phyloP scores from a whole-genome alignment of 53 echinoderm and acorn worm species.

The Crossaster papposus region DNA sequence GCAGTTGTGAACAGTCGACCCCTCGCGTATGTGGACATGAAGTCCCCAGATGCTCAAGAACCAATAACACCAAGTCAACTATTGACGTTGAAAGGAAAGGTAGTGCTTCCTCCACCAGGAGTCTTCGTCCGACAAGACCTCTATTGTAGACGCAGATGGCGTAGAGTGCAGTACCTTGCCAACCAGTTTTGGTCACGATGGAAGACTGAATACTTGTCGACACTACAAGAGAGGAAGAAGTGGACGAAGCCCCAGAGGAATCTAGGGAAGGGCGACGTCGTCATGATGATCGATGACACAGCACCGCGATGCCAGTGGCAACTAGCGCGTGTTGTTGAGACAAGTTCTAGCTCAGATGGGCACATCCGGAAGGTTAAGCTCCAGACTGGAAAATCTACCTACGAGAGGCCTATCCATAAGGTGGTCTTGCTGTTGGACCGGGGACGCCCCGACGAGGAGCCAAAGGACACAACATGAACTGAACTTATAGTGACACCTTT shows the following conservation, averaged over 20 bases:
- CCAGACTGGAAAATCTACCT: no score
- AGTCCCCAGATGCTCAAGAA: no score
- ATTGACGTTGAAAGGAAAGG: neutral
- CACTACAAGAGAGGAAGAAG: neutral
- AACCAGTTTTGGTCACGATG: constrained; percentile 57
- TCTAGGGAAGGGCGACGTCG: constrained; percentile 22
- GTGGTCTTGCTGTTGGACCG: no score
- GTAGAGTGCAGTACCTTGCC: constrained; percentile 38
- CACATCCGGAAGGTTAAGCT: no score
- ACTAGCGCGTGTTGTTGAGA: neutral
- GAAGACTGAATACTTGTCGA: constrained; percentile 45
- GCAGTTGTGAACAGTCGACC: constrained; percentile 70
- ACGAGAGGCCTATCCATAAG: no score
- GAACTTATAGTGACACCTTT: no score
- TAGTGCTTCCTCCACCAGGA: constrained; percentile 62
- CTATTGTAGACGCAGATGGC: constrained; percentile 41
- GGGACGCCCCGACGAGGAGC: no score
- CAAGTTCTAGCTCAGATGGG: neutral
- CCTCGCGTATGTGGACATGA: neutral
- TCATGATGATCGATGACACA: constrained; percentile 47
- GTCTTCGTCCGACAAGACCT: constrained; percentile 42
- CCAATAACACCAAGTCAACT: no score
- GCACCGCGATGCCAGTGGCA: no score
- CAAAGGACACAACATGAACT: no score
- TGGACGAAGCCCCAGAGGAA: constrained; percentile 32